Conservation (phyloP, 2,113 vertebrate species). For the Ardeotis arabs region DNA sequence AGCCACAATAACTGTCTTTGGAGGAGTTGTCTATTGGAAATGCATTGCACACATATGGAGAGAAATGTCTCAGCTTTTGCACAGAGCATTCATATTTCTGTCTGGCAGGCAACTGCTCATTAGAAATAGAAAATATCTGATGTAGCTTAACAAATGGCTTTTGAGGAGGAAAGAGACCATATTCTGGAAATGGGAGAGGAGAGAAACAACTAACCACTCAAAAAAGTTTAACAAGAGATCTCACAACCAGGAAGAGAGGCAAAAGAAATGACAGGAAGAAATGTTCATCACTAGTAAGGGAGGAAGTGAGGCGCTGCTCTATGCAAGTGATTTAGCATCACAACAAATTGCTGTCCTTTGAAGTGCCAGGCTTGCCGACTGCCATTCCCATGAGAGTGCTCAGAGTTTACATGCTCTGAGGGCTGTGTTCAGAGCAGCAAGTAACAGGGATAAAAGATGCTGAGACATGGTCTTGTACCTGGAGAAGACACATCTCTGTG, state of each 20-base stretch:
- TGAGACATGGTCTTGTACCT: background rate
- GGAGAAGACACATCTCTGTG: background rate
- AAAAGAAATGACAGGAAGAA: background rate
- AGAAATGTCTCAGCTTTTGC: background rate
- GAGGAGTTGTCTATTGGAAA: background rate
- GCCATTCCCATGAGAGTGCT: background rate
- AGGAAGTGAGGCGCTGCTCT: background rate
- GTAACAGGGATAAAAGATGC: background rate
- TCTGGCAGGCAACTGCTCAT: background rate
- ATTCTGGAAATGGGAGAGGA: background rate
- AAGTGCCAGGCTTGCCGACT: background rate
- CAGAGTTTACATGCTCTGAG: background rate
- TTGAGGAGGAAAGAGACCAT: background rate
- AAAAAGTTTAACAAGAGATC: background rate
- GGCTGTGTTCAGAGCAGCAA: background rate
- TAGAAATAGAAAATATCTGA: background rate
- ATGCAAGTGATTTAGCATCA: background rate
- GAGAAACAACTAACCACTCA: background rate
- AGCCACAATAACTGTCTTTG: background rate
- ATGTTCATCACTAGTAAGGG: background rate
- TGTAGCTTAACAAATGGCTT: background rate
- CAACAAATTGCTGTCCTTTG: background rate
- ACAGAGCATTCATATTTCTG: background rate
- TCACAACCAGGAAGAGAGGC: background rate
- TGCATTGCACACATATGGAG: rapidly evolving